phyloP scores from a whole-genome alignment of 2,113 vertebrate species.

The Limnothrissa miodon region DNA sequence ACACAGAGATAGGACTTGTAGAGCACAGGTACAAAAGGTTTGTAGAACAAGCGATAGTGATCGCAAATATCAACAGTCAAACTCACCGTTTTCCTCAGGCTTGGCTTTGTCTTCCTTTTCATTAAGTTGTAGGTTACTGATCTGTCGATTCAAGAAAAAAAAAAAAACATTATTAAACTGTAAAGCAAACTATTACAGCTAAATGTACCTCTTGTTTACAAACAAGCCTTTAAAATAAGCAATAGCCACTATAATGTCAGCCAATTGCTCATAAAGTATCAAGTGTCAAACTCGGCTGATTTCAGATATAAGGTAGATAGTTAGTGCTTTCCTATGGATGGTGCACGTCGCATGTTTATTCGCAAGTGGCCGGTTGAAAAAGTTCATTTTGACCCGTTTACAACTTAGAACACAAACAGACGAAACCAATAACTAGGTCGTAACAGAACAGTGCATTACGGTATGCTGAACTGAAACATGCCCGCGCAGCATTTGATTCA shows the following conservation, averaged over 20 bases:
- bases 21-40: not conserved
- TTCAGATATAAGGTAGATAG: no score
- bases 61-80: not conserved
- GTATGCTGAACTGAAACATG: not conserved
- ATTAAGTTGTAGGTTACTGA: conserved; percentile 83
- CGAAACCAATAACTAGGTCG: not conserved
- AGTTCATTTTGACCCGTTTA: no score
- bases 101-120: conserved; percentile 69
- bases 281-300: no score
- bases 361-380: no score
- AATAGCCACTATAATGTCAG: no score
- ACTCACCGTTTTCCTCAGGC: conserved; percentile 82
- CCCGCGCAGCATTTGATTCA: no score
- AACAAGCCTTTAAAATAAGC: no score
- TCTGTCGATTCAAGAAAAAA: conserved; percentile 65
- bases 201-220: not conserved
- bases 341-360: no score
- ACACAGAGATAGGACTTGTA: not conserved
- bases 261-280: no score
- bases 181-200: not conserved
- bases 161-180: not conserved
- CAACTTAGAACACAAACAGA: not conserved
- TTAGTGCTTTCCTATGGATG: no score
- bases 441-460: not conserved
- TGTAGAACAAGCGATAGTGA: not conserved